phyloP scores from a whole-genome alignment of 1,140 invertebrate species.

The Hylyphantes graminicola region DNA sequence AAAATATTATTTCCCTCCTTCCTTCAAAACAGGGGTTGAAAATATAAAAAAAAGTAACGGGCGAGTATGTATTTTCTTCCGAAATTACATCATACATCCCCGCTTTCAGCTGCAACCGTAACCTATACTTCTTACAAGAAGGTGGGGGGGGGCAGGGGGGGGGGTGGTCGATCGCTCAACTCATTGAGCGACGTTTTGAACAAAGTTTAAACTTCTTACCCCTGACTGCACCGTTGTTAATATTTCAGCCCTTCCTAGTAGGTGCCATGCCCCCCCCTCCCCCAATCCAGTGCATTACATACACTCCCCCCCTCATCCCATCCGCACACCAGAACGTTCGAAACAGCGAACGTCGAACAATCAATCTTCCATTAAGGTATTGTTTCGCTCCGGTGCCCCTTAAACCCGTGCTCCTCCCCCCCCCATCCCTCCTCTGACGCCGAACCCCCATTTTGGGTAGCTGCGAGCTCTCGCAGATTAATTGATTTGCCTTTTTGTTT shows the following conservation, averaged over 20 bases:
- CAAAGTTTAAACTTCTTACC: conserved; percentile 61
- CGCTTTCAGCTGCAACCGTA: conserved; percentile 50
- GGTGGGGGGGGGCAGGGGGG: neutral
- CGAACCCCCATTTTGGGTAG: neutral
- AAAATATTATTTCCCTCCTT: neutral
- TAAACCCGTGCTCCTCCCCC: neutral
- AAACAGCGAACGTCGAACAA: conserved; percentile 59
- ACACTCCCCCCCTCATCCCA: neutral
- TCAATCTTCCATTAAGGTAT: conserved; percentile 62
- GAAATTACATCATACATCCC: conserved; percentile 55
- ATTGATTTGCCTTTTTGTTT: conserved; percentile 62
- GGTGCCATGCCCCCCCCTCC: conserved; percentile 49
- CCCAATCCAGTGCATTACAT: conserved; percentile 33
- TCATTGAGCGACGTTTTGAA: conserved; percentile 61
- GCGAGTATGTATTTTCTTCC: conserved; percentile 53
- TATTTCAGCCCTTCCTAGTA: conserved; percentile 53
- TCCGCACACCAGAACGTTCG: neutral
- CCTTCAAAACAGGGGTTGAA: neutral
- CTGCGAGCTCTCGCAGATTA: conserved; percentile 43
- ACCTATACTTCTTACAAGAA: conserved; percentile 48
- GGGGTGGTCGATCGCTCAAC: conserved; percentile 49
- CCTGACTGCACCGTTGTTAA: conserved; percentile 57
- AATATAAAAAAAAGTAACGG: conserved; percentile 30
- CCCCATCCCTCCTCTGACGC: neutral
- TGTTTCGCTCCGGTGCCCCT: conserved; percentile 56